These are phyloP conservation scores for Colletes latitarsis DNA, from an alignment of 1,140 invertebrate genomes.

Conservation along the genomic window DNA sequence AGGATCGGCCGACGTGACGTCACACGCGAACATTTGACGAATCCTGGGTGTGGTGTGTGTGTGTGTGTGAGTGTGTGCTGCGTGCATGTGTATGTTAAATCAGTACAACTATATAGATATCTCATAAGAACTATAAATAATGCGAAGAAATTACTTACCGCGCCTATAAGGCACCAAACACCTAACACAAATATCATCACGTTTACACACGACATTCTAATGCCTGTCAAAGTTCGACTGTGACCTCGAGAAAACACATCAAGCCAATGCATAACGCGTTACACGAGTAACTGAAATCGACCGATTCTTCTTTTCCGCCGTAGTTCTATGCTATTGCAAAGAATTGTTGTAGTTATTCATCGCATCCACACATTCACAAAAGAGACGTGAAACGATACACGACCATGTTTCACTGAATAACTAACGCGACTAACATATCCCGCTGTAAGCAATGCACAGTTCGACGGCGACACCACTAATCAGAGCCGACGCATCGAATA, in stretches of 20 bases:
- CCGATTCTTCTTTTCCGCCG: neutral
- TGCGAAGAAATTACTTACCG: conserved; percentile 40
- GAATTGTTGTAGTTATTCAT: neutral
- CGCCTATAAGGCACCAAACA: conserved; percentile 8
- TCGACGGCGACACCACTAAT: conserved; percentile 20
- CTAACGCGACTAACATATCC: neutral
- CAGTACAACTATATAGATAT: neutral
- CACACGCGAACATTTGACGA: conserved; percentile 17
- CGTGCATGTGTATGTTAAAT: neutral
- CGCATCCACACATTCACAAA: neutral
- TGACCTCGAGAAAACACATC: conserved; percentile 32
- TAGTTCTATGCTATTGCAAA: neutral
- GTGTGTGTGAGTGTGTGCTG: too few relatives aligned
- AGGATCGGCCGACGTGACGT: conserved; percentile 68
- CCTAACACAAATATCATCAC: conserved; percentile 48
- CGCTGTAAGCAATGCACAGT: neutral
- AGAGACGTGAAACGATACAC: neutral
- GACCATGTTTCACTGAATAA: neutral
- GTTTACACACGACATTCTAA: conserved; percentile 33
- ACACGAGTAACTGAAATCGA: neutral
- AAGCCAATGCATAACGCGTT: conserved; percentile 27
- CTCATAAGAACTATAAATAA: neutral
- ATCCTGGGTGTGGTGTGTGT: conserved; percentile 18
- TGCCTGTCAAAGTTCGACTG: conserved; percentile 47
- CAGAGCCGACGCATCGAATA: conserved; percentile 4